phyloP scores from a whole-genome alignment of 2,113 vertebrate species.

The Sterrhoptilus dennistouni region DNA sequence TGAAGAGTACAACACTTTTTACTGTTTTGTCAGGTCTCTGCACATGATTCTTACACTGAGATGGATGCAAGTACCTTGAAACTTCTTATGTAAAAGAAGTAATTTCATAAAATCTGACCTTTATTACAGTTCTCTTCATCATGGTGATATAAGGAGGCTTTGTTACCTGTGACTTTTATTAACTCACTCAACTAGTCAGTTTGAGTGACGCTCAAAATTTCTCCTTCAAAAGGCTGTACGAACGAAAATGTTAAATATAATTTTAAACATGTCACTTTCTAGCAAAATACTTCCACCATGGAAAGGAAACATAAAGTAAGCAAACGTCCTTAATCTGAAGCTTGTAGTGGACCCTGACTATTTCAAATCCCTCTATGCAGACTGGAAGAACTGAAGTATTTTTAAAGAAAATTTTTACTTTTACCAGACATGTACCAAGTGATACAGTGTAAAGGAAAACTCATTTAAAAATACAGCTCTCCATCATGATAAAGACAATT shows the following conservation, averaged over 20 bases:
- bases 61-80: neutral
- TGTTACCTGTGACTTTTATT: neutral
- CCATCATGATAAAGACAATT: neutral
- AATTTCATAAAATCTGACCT: neutral
- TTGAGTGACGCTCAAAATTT: neutral
- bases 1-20: neutral
- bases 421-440: neutral
- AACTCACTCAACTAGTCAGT: neutral
- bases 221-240: neutral
- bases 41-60: neutral
- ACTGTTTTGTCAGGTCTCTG: neutral
- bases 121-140: neutral
- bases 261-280: neutral
- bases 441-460: neutral
- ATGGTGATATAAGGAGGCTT: neutral
- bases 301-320: neutral
- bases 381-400: neutral
- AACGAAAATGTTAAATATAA: neutral
- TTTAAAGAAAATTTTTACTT: neutral
- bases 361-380: neutral
- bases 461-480: neutral
- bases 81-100: neutral
- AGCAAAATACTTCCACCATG: neutral
- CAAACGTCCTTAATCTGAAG: neutral
- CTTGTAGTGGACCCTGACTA: neutral